Percentiles rank a stretch among this genome's conserved stretches.
Evolutionary conservation across 2,113 vertebrate species (phyloP).

Genomic region (Rhombomys opimus): DNA sequence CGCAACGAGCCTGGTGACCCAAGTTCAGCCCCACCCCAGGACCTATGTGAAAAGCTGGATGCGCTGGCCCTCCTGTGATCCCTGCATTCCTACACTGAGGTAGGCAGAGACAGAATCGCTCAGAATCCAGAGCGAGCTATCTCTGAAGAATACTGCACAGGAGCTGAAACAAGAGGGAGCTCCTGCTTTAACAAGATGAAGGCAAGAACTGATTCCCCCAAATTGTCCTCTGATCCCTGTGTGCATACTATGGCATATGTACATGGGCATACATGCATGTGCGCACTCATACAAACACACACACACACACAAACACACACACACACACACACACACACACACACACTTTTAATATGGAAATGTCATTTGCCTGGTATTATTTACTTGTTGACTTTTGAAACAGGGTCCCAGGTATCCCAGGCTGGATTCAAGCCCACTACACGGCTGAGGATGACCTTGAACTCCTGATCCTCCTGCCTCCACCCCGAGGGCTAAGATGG

Average conservation of each 20-base stretch:
- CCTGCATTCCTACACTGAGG: background rate
- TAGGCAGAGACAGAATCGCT: background rate
- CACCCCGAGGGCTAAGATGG: background rate
- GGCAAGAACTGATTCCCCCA: background rate
- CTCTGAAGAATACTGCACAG: background rate
- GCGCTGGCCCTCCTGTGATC: accelerated
- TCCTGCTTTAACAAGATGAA: background rate
- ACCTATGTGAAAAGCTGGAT: background rate
- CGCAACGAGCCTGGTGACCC: background rate
- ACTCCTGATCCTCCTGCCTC: background rate
- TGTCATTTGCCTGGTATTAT: background rate
- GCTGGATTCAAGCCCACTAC: background rate
- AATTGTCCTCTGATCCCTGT: background rate
- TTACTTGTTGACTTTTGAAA: background rate
- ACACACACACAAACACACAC: background rate
- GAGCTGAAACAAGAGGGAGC: background rate
- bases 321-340: too few species aligned
- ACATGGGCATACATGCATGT: accelerated
- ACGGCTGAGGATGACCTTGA: background rate
- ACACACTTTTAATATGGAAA: background rate
- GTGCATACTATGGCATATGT: background rate
- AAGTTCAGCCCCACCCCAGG: background rate
- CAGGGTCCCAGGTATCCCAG: background rate
- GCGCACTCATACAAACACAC: accelerated
- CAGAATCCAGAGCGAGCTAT: background rate